Base-by-base conservation (phyloP, 2,888 invertebrate genomes). In the Pristionchus arcanus region DNA sequence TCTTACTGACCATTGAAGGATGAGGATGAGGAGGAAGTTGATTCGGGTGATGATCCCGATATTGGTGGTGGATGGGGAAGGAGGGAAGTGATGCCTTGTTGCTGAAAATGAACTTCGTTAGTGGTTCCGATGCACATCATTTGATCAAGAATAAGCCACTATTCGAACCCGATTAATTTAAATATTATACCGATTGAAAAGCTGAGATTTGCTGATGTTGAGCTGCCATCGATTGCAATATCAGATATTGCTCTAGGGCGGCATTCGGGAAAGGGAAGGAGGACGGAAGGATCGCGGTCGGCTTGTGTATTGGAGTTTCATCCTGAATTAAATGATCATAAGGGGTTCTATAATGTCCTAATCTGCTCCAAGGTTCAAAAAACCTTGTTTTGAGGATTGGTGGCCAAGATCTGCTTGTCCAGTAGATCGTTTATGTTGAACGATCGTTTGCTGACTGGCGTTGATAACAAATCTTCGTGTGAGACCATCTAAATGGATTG, bases 11-110 rank as follows among this genome's bases (percentile, higher is more conserved):
- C 49, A 49, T 42, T 87, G 42, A 55, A 87, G 2, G 87, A 87
- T 9, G 87, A 88, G 13, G 87, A 63, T 15, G 87, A 68, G n/a
- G 87, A 88, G 49, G 87, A 88, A 3, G 87, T 88, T 1, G 87
- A 88, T 74, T 88, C 87, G 0, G 87, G 87, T 21, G 87, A 88
- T 19, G 74, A 88, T 49, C 87, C 87, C 5, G 71, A 34, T 31
- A 74, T 88, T 7, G 87, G 87, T 2, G 55, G 68, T 5, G 87
- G 68, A 37, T 68, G 68, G 34, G 87, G 87, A 31, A 88, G n/a
- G 53, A 88, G 71, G 2, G 87, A 74, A 31, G 74, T n/a, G 81
- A 81, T 55, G 25, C 25, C 87, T 37, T 87, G 87, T 3, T 88
- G 87, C 87, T 88, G 55, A 19, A 88, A 74, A 49, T 19, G 74